Evolutionary conservation across 2,113 vertebrate genomes (phyloP).

Genomic region (Rhynchomys soricoides): DNA sequence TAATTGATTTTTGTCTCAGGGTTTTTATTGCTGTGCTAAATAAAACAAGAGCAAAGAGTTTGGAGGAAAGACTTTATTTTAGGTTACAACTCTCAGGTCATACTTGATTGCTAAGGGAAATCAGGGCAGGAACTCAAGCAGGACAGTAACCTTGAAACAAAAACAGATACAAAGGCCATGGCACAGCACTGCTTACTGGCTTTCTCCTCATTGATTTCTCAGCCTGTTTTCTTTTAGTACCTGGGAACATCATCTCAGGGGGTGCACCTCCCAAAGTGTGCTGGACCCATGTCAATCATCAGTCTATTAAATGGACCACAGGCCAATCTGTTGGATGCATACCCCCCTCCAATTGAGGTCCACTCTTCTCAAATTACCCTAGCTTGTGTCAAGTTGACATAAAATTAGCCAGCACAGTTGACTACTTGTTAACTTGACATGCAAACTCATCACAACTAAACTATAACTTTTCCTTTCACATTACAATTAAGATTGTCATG

Average conservation of each 20-base stretch:
- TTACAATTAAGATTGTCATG: too few relatives aligned
- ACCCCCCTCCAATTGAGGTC: not conserved
- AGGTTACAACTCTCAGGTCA: not conserved
- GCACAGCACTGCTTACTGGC: not conserved
- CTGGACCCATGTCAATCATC: not conserved
- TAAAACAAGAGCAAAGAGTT: not conserved
- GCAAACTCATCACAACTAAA: too few relatives aligned
- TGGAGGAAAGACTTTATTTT: not conserved
- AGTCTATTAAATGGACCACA: not conserved
- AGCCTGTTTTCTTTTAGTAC: not conserved
- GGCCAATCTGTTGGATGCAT: not conserved
- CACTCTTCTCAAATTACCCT: too few relatives aligned
- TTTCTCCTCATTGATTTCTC: not conserved
- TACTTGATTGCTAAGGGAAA: not conserved
- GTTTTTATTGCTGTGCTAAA: not conserved
- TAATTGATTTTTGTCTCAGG: not conserved
- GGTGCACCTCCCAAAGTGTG: too few relatives aligned
- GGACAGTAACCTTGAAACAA: not conserved
- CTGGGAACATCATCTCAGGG: not conserved
- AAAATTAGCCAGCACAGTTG: too few relatives aligned
- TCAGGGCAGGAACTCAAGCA: not conserved
- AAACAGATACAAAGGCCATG: not conserved
- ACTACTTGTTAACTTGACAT: too few relatives aligned
- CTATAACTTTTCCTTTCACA: too few relatives aligned
- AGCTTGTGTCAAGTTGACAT: too few relatives aligned